phyloP scores from a whole-genome alignment of 2,797 vertebrate genomes.

The Leptodactylus fallax region DNA sequence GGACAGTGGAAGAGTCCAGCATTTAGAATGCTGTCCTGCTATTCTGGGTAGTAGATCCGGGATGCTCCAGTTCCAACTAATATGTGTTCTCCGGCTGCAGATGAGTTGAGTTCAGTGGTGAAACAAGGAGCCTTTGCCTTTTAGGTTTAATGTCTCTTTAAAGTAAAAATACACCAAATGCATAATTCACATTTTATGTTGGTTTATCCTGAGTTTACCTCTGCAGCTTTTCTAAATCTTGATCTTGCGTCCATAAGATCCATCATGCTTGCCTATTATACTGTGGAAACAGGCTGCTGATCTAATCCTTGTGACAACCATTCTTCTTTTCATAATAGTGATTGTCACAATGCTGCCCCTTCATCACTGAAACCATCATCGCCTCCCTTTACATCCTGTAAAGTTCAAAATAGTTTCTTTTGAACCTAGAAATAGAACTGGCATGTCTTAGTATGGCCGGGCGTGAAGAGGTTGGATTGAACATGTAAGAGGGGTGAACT shows the following conservation, averaged over 20 bases:
- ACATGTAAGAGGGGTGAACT: too few species aligned
- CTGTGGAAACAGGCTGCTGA: neutral
- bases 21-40: too few species aligned
- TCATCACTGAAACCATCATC: neutral
- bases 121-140: too few species aligned
- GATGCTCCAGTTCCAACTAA: too few species aligned
- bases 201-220: neutral
- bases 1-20: too few species aligned
- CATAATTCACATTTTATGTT: neutral
- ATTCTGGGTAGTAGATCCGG: too few species aligned
- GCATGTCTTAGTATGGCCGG: neutral
- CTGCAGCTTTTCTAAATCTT: neutral
- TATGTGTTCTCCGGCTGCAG: too few species aligned
- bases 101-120: too few species aligned
- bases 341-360: neutral
- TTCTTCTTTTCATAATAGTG: neutral
- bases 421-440: neutral
- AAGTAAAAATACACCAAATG: too few species aligned
- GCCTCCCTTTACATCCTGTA: too few species aligned
- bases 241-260: neutral
- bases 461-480: too few species aligned
- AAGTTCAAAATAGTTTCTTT: neutral
- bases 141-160: too few species aligned
- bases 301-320: neutral
- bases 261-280: neutral